Conservation (phyloP, 1,140 invertebrate genomes). For the Pseudomyrmex gracilis region DNA sequence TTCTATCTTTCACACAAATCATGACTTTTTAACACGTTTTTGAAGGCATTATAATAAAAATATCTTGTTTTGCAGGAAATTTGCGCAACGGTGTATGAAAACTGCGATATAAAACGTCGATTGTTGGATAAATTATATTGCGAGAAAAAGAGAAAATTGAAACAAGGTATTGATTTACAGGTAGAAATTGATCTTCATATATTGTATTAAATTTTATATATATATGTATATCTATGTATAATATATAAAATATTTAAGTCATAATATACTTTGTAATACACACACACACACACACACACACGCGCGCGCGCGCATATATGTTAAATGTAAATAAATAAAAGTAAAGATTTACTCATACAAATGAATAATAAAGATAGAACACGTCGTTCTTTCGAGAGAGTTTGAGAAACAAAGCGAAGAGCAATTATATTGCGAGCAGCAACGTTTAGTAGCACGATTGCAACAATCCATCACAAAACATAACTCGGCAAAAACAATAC, state of each 20-base stretch:
- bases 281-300: too few species aligned
- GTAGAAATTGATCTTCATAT: constrained; percentile 76
- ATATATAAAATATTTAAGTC: too few species aligned
- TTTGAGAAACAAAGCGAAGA: constrained; percentile 35
- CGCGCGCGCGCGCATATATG: too few species aligned
- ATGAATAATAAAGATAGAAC: constrained; percentile 71
- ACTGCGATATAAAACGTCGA: constrained; percentile 87
- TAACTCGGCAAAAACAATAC: constrained; percentile 87
- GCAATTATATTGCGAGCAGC: constrained; percentile 41
- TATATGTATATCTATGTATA: too few species aligned
- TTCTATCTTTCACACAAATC: constrained; percentile 54
- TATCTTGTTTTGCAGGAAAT: constrained; percentile 83
- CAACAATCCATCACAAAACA: constrained; percentile 85
- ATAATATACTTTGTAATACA: too few species aligned
- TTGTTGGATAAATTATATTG: constrained; percentile 87
- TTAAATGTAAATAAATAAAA: too few species aligned
- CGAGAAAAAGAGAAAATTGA: constrained; percentile 86
- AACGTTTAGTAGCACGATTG: constrained; percentile 73
- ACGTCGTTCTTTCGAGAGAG: constrained; percentile 62
- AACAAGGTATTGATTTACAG: constrained; percentile 86
- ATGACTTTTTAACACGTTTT: constrained; percentile 27
- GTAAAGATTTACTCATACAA: constrained; percentile 27
- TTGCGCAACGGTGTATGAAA: constrained; percentile 86
- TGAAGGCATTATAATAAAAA: constrained; percentile 21
- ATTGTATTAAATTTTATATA: background rate